Conservation (phyloP, 2,888 invertebrate genomes). For the Entomobrya multifasciata region DNA sequence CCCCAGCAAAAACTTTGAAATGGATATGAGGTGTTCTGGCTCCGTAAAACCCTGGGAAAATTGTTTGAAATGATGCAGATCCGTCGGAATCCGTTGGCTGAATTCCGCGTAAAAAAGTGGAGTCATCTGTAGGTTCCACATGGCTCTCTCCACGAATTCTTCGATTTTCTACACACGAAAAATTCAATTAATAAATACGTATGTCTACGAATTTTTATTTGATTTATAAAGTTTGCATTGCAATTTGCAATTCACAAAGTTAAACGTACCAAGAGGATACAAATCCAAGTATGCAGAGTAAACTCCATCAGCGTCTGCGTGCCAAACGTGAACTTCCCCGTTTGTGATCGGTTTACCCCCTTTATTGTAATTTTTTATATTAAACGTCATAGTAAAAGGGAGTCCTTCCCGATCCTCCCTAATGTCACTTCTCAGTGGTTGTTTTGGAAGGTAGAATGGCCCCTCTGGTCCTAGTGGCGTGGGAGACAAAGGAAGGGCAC, state of each 20-base stretch:
- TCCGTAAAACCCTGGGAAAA: constrained; percentile 75
- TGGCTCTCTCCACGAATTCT: constrained; percentile 42
- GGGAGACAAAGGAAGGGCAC: too few species aligned
- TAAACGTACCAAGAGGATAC: constrained; percentile 72
- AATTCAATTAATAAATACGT: not conserved
- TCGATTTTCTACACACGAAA: not conserved
- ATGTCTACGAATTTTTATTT: too few species aligned
- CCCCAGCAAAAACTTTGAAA: constrained; percentile 68
- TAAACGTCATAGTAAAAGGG: constrained; percentile 66
- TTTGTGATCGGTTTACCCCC: constrained; percentile 68
- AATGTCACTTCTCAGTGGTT: constrained; percentile 71
- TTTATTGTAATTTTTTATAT: constrained; percentile 51
- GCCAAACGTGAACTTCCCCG: constrained; percentile 73
- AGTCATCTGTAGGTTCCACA: constrained; percentile 69
- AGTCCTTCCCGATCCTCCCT: constrained; percentile 70
- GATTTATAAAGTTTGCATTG: too few species aligned
- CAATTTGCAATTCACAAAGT: too few species aligned
- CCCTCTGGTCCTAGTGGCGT: constrained; percentile 74
- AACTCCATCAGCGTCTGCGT: constrained; percentile 72
- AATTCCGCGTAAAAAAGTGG: constrained; percentile 73
- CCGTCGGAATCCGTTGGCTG: constrained; percentile 71
- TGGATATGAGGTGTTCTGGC: constrained; percentile 72
- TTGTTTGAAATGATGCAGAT: constrained; percentile 65
- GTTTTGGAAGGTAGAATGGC: constrained; percentile 71
- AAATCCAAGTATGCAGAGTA: constrained; percentile 73